Evolutionary conservation across 2,113 vertebrate genomes (phyloP).

Genomic region (Polypterus senegalus): DNA sequence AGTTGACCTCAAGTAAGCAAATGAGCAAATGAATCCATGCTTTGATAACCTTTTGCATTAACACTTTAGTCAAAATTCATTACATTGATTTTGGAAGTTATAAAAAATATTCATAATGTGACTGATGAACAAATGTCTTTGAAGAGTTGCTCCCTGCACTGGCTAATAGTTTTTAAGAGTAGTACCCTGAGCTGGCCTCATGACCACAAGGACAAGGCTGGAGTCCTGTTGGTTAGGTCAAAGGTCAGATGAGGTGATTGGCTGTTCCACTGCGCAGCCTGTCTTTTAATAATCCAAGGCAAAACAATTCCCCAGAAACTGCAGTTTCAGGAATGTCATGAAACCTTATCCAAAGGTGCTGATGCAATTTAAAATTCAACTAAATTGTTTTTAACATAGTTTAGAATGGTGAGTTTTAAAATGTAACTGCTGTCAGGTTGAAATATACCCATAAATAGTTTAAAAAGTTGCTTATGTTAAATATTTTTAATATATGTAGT

Average conservation of each 20-base stretch:
- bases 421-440: too few species aligned
- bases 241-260: constrained; percentile 24
- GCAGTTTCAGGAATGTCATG: constrained; percentile 8
- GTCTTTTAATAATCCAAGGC: constrained; percentile 17
- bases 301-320: neutral
- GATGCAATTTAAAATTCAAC: constrained; percentile 5
- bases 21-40: too few species aligned
- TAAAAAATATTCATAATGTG: too few species aligned
- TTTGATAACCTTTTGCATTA: too few species aligned
- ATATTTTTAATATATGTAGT: too few species aligned
- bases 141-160: neutral
- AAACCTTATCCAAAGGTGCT: constrained; percentile 11
- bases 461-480: too few species aligned
- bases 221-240: constrained; percentile 22
- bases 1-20: too few species aligned
- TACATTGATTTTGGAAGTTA: too few species aligned
- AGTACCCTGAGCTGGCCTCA: constrained; percentile 19
- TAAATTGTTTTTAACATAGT: neutral
- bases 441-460: too few species aligned
- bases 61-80: too few species aligned
- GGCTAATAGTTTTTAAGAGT: constrained; percentile 18
- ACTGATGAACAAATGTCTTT: neutral
- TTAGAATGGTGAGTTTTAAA: too few species aligned
- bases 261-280: constrained; percentile 14
- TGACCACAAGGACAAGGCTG: constrained; percentile 6